Percentiles rank a stretch among this genome's conserved stretches.
These are phyloP conservation scores for Cladorhizidae sp. DNA, from an alignment of 37 sponge, comb jelly and placozoan genomes.

Conservation along the genomic window DNA sequence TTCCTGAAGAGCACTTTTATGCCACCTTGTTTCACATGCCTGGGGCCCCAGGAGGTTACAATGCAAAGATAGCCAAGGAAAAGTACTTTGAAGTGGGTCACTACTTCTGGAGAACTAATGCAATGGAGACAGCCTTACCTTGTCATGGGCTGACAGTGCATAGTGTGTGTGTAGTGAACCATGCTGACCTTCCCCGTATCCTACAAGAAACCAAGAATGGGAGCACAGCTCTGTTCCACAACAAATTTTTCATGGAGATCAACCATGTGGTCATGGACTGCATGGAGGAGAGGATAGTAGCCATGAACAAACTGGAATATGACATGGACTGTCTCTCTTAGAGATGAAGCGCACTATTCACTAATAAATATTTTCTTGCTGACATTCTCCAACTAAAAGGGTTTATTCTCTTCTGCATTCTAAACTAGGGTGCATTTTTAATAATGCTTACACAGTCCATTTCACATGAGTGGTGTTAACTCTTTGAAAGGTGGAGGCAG, in stretches of 20 bases:
- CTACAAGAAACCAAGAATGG: not conserved
- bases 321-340: no score
- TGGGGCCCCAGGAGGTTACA: constrained; percentile 23
- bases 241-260: constrained; percentile 49
- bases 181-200: constrained; percentile 1
- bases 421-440: no score
- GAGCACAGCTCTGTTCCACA: constrained; percentile 22
- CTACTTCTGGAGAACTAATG: not conserved
- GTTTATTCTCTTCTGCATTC: no score
- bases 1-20: constrained; percentile 44
- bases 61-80: not conserved
- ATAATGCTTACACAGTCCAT: no score
- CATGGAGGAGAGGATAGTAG: constrained; percentile 29
- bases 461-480: no score
- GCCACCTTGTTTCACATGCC: constrained; percentile 17
- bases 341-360: no score
- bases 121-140: not conserved
- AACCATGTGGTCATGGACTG: constrained; percentile 60
- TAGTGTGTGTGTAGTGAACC: not conserved
- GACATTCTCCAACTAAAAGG: no score
- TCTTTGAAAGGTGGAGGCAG: no score
- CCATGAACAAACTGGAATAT: constrained; percentile 34
- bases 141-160: constrained; percentile 11
- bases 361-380: no score
- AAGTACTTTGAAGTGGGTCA: constrained; percentile 5